A percentile compares a stretch with the other conserved stretches of the same genome.
Evolutionary conservation across 2,888 invertebrate species (phyloP).

Genomic region (Marasmarcha lunaedactyla): DNA sequence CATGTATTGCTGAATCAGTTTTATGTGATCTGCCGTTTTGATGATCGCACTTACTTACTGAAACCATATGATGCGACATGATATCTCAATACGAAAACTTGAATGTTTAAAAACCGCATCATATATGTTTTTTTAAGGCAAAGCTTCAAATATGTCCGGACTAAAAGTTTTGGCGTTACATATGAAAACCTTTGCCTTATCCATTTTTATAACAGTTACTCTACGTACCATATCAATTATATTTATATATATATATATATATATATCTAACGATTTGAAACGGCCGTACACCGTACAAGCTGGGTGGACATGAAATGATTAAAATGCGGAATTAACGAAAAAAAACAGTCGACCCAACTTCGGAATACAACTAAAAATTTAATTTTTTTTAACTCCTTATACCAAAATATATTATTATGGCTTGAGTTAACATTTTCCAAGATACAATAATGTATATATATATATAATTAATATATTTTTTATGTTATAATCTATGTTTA

Average conservation of each 20-base stretch:
- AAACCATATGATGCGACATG: background rate
- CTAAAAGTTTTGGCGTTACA: background rate
- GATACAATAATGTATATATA: conserved; percentile 56
- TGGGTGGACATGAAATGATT: conserved; percentile 28
- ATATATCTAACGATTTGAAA: conserved; percentile 19
- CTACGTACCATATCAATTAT: conserved; percentile 31
- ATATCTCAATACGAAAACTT: background rate
- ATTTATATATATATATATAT: conserved; percentile 24
- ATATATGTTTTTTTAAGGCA: background rate
- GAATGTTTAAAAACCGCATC: background rate
- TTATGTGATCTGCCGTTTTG: conserved; percentile 12
- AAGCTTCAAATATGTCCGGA: background rate
- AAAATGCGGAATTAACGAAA: too few species aligned
- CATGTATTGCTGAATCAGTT: conserved; percentile 40
- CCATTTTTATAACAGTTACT: conserved; percentile 12
- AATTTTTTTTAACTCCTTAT: conserved; percentile 49
- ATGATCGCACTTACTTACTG: background rate
- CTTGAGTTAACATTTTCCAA: conserved; percentile 58
- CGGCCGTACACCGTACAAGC: conserved; percentile 15
- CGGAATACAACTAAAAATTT: conserved; percentile 39
- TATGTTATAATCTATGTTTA: conserved; percentile 46
- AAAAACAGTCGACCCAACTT: conserved; percentile 34
- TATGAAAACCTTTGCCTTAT: conserved; percentile 6
- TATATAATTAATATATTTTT: conserved; percentile 46
- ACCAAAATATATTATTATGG: conserved; percentile 71